Percentiles rank a stretch among this genome's conserved stretches.
phyloP scores from a whole-genome alignment of 2,888 invertebrate genomes.

The Cetonia aurata region DNA sequence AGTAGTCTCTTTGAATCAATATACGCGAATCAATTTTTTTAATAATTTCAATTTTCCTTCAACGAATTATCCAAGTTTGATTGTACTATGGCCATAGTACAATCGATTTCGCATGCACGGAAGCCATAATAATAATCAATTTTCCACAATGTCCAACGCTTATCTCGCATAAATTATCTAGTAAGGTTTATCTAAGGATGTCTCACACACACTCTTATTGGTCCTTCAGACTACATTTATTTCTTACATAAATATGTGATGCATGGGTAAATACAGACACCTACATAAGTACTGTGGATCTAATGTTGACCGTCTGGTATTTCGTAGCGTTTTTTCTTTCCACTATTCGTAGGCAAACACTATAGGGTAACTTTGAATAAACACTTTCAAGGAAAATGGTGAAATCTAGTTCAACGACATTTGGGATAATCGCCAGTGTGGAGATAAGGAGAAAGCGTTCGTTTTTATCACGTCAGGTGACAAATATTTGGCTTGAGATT shows the following conservation, averaged over 20 bases:
- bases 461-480: not conserved
- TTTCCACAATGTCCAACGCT: not conserved
- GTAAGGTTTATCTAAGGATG: no score
- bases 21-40: no score
- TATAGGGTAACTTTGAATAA: constrained; percentile 31
- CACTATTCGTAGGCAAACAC: constrained; percentile 41
- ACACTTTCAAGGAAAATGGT: constrained; percentile 48
- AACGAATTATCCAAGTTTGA: no score
- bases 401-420: constrained; percentile 55
- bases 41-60: no score
- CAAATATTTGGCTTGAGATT: no score
- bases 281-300: not conserved
- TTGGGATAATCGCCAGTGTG: constrained; percentile 46
- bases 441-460: constrained; percentile 27
- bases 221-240: not conserved
- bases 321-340: constrained; percentile 26
- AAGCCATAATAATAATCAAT: no score
- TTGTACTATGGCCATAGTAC: no score
- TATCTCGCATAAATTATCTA: not conserved
- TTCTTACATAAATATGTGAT: not conserved
- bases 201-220: not conserved
- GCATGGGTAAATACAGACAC: not conserved
- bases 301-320: constrained; percentile 29
- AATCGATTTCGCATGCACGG: no score
- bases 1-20: no score